phyloP scores from a whole-genome alignment of 2,113 vertebrate genomes.

The Zeus faber region DNA sequence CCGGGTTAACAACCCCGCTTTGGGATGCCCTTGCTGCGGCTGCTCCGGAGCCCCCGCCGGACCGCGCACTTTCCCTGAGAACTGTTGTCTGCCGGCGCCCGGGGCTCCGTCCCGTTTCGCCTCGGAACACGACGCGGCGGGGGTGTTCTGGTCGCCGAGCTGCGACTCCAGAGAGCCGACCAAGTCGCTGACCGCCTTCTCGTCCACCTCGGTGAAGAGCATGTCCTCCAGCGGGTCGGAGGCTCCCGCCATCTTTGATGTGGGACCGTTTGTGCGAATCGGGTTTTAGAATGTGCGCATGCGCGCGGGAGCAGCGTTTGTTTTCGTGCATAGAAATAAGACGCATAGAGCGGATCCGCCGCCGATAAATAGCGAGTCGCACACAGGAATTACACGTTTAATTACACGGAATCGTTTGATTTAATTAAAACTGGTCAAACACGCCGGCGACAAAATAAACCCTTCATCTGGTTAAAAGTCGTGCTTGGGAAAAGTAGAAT shows the following conservation, averaged over 20 bases:
- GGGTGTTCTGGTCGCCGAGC: slow-evolving; percentile 68
- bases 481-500: no score
- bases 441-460: no score
- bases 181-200: slow-evolving; percentile 84
- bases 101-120: slow-evolving; percentile 52
- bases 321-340: slow-evolving; percentile 41
- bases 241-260: slow-evolving; percentile 86
- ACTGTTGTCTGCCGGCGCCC: slow-evolving; percentile 51
- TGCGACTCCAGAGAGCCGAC: slow-evolving; percentile 84
- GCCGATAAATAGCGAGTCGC: no score
- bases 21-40: slow-evolving; percentile 76
- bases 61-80: slow-evolving; percentile 74
- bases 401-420: no score
- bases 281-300: slow-evolving; percentile 74
- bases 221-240: slow-evolving; percentile 88
- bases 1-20: slow-evolving; percentile 56
- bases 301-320: slow-evolving; percentile 68
- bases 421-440: no score
- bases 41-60: slow-evolving; percentile 59
- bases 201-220: slow-evolving; percentile 86
- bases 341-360: no score
- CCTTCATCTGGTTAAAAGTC: no score
- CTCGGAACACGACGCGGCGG: slow-evolving; percentile 51
- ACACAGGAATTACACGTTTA: no score
- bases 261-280: slow-evolving; percentile 77